Base-by-base conservation (phyloP, 2,113 vertebrate genomes). In the Mustela nigripes region DNA sequence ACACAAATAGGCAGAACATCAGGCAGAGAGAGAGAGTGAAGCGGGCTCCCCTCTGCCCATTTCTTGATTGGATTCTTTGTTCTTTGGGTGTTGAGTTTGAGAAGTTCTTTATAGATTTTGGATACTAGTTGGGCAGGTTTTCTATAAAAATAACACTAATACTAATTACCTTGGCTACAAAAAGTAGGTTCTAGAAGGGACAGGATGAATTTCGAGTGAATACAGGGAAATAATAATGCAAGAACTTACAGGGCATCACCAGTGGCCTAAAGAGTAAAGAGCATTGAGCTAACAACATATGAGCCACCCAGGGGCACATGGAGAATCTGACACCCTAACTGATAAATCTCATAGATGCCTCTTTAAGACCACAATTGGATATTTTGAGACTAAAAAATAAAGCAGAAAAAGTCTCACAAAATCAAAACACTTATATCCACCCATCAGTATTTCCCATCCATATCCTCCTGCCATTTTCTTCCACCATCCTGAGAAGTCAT, bases 381-480 rank as follows among this genome's bases (percentile, higher is more conserved):
- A 85, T 19, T 90, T 78, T 95, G 56, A 92, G 63, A 74, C 88
- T 88, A 91, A 89, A 94, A 94, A 92, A 22, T 89, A 81, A 93
- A 80, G 28, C 74, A 86, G 45, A 60, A 74, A 58, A 94, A 56
- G 50, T 42, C 63, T 85, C 69, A 85, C 76, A 76, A 94, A 81
- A 91, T 69, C 74, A 92, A 85, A 86, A 58, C 4, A 73, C 67
- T 31, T 58, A 15, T 65, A 53, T 28, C n/a, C 0, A 33, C 4
- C 48, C 33, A 11, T 79, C 80, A 92, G 73, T 84, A 56, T 62
- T 78, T n/a, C 78, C 58, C 24, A 89, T 15, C 18, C n/a, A 19
- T 74, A 31, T 26, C 24, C 18, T 53, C 60, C 58, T 86, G 45
- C 19, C 36, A 36, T 42, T 67, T 87, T 90, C 48, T 67, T 31